These are phyloP conservation scores for Hyla sarda DNA, from an alignment of 2,113 vertebrate species.

Conservation along the genomic window DNA sequence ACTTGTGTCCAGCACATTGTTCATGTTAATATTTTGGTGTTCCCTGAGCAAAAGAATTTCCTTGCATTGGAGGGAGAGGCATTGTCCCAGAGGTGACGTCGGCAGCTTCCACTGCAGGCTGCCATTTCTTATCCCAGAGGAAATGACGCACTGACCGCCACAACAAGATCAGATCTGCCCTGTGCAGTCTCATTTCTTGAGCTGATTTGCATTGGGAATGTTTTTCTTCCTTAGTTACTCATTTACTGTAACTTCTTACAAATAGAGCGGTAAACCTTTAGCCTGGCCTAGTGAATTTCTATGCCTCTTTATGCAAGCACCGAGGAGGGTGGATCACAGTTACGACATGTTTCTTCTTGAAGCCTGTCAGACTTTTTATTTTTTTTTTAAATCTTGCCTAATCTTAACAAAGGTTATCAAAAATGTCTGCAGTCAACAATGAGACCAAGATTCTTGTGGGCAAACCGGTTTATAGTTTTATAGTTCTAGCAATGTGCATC, in stretches of 20 bases:
- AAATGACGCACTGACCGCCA: not conserved
- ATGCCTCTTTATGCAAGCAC: not conserved
- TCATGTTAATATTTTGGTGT: not conserved
- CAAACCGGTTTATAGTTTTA: slow-evolving; percentile 23
- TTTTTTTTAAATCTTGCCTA: not conserved
- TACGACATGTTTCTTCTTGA: slow-evolving; percentile 33
- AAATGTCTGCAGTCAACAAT: not conserved
- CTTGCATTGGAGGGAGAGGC: not conserved
- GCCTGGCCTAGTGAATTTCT: not conserved
- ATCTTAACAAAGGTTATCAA: slow-evolving; percentile 15
- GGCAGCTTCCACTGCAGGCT: no score
- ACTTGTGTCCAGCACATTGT: not conserved
- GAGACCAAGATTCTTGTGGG: slow-evolving; percentile 31
- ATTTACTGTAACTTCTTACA: not conserved
- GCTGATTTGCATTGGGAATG: not conserved
- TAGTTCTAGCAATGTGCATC: slow-evolving; percentile 5
- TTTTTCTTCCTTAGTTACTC: not conserved
- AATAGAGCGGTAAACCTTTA: not conserved
- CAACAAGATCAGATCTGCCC: not conserved
- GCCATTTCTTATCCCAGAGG: not conserved
- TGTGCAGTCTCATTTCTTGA: not conserved
- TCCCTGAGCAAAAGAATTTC: slow-evolving; percentile 17
- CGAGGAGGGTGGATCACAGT: not conserved
- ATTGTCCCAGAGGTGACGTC: slow-evolving; percentile 1
- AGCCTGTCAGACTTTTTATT: not conserved